phyloP scores from a whole-genome alignment of 2,888 invertebrate species.

The Periphyllus acericola region DNA sequence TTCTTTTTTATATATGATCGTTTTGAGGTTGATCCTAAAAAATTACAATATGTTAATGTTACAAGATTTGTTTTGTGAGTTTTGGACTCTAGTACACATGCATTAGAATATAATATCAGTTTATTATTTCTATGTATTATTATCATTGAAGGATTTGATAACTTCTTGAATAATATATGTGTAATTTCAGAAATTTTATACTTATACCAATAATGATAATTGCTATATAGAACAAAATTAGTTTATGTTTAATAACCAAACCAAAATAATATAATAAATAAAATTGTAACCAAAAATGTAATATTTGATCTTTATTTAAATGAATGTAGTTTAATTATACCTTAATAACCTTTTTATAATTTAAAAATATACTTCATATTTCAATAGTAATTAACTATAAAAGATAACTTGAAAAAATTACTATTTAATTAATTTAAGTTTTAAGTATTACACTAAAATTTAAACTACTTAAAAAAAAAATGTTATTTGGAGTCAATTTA shows the following conservation, averaged over 20 bases:
- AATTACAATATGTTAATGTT: not conserved
- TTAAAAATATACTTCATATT: no score
- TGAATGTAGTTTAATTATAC: no score
- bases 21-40: constrained; percentile 64
- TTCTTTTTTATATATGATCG: constrained; percentile 63
- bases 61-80: not conserved
- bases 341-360: no score
- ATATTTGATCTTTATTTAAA: no score
- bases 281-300: not conserved
- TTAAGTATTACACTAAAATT: not conserved
- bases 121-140: not conserved
- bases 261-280: not conserved
- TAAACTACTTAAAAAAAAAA: not conserved
- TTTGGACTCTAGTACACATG: not conserved
- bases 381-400: no score
- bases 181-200: not conserved
- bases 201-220: not conserved
- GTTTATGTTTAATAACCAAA: not conserved
- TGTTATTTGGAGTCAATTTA: not conserved
- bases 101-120: not conserved
- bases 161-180: not conserved
- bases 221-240: not conserved
- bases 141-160: not conserved
- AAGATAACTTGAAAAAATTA: no score
- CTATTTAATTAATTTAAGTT: not conserved